Evolutionary conservation across 2,113 vertebrate species (phyloP).

Genomic region (Raja brachyura): DNA sequence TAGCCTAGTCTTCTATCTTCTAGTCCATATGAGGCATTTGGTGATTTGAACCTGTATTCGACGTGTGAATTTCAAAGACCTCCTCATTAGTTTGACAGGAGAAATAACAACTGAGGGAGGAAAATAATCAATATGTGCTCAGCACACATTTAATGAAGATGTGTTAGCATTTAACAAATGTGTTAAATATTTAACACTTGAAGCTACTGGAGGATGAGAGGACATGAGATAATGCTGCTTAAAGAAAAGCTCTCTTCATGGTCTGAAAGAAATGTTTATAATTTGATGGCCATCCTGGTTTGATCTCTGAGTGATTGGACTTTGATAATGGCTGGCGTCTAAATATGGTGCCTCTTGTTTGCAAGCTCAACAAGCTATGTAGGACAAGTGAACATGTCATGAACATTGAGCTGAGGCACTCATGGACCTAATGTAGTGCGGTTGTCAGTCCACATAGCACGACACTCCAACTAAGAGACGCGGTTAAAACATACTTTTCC

Average conservation of each 20-base stretch:
- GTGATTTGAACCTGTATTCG: background rate
- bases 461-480: too few species aligned
- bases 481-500: too few species aligned
- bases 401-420: too few species aligned
- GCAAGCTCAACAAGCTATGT: too few species aligned
- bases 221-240: background rate
- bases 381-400: too few species aligned
- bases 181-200: too few species aligned
- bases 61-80: background rate
- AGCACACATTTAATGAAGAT: background rate
- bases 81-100: background rate
- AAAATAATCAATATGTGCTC: background rate
- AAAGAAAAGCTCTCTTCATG: background rate
- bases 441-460: too few species aligned
- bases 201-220: background rate
- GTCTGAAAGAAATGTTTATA: background rate
- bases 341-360: too few species aligned
- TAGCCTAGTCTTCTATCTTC: background rate
- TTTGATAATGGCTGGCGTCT: too few species aligned
- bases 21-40: background rate
- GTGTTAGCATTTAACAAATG: background rate
- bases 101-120: background rate
- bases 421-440: too few species aligned
- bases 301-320: too few species aligned
- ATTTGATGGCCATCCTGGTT: background rate